A percentile compares a stretch with the other conserved stretches of the same genome.
Conservation (phyloP, 2,888 invertebrate genomes). For the Folsomia candida region DNA sequence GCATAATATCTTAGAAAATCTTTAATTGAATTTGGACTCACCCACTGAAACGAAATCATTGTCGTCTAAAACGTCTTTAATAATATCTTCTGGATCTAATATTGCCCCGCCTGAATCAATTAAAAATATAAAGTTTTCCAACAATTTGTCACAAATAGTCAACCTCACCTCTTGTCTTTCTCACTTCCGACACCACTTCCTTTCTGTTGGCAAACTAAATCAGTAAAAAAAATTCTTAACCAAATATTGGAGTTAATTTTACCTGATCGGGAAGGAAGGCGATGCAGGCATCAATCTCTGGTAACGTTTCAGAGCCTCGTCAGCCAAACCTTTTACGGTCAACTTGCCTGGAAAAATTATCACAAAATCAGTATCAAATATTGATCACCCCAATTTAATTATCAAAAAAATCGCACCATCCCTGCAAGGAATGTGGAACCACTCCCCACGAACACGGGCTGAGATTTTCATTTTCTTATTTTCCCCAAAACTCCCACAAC, state of each 20-base stretch:
- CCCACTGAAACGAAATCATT: slow-evolving; percentile 63
- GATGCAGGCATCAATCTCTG: slow-evolving; percentile 54
- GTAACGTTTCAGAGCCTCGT: slow-evolving; percentile 58
- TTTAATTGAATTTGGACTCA: no score
- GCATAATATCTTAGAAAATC: neutral
- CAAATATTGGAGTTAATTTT: no score
- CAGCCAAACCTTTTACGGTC: slow-evolving; percentile 59
- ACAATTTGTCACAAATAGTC: neutral
- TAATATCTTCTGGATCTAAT: slow-evolving; percentile 60
- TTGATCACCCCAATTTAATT: neutral
- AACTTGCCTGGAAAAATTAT: slow-evolving; percentile 53
- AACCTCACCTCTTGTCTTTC: slow-evolving; percentile 57
- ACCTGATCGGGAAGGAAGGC: slow-evolving; percentile 41
- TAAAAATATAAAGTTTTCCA: neutral
- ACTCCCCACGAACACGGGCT: slow-evolving; percentile 60
- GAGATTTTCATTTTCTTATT: slow-evolving; percentile 62
- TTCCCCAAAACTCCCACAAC: neutral
- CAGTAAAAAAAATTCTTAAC: no score
- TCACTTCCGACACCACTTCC: slow-evolving; percentile 57
- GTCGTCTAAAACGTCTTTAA: slow-evolving; percentile 61
- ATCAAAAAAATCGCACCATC: slow-evolving; percentile 53
- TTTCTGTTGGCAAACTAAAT: slow-evolving; percentile 35
- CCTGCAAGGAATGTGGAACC: slow-evolving; percentile 61
- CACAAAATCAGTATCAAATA: neutral
- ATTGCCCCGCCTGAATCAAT: slow-evolving; percentile 57